Base-by-base conservation (phyloP, 2,113 vertebrate genomes). In the Henicopernis longicauda region DNA sequence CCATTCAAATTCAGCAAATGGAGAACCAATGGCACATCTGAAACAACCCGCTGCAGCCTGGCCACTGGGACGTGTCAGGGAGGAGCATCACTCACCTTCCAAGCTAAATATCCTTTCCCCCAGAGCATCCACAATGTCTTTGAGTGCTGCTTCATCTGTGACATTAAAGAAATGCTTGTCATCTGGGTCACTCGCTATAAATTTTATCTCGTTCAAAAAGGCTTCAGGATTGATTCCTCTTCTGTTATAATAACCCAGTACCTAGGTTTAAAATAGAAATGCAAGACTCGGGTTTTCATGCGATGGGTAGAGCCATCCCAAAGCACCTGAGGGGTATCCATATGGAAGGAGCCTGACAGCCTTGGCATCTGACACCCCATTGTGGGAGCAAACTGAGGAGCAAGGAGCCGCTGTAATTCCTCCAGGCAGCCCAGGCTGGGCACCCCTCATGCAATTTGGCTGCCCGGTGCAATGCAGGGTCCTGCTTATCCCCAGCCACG, bases 101-200 rank as follows among this genome's bases (percentile, higher is more conserved):
- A 99, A 92, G 83, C 99, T 99, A 97, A 99, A 99, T 80, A 99
- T 99, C 90, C 99, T 98, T 45, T 99, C 99, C 71, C 99, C 99
- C 38, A 99, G 97, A 0, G 99, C 99, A 2, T 99, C 99, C 8
- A 99, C 99, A 1, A 99, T 99, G 95, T 99, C 99, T 95, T 99
- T 99, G 85, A 99, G 97, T 0, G 99, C 99, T 0, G 99, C 98
- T 95, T 99, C 99, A 1, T 99, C 99, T 0, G 99, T 99, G 96
- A 99, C 99, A 0, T 99, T 99, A 91, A 99, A 99, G 98, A 99
- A 99, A 54, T 99, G 99, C 38, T 99, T 98, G 80, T 99, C 99
- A 0, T 99, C 99, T 0, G 99, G 99, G 97, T 99, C 99, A 2
- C 99, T 99, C 8, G 99, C 99, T 14, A 99, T 99, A 71, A 98